Evolutionary conservation across 2,888 invertebrate species (phyloP), one percentile per base, ranked within the genome.

Genomic region (Torymus texanus): DNA sequence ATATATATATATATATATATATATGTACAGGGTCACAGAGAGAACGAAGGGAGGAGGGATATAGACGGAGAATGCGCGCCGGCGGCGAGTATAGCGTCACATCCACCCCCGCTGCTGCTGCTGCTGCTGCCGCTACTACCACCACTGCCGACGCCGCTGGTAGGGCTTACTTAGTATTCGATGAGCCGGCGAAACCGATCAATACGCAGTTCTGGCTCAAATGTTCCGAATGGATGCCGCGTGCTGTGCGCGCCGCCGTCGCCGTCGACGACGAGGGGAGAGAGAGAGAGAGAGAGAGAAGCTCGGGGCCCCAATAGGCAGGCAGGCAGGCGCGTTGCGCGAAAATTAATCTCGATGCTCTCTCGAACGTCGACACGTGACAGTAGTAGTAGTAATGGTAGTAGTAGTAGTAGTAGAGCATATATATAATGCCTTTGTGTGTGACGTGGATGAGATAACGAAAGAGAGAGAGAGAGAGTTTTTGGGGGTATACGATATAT

Each of bases 141-240:
- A 21, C 41, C 41, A 41, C 41, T 8, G 8, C 41, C 41, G 78
- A 70, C 76, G 78, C 75, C 41, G 8, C 41, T 41, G 41, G 41
- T 77, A 76, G 81, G 80, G 80, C 84, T 86, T 85, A 86, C 86
- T 86, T 85, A 86, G 86, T 86, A 86, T 86, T 85, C 86, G 86
- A 87, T 85, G 86, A 87, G 86, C 85, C 85, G 83, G 85, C 84
- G 87, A 84, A 75, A 81, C 86, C 87, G 87, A 87, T 87, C 87
- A 87, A 87, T 87, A 87, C 85, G 85, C 85, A 84, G 84, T 86
- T 85, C 85, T 84, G 85, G 84, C 85, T 84, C 84, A 84, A 86
- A 85, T 85, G 85, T 84, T 85, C 84, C 83, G 82, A 84, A 84
- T 84, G 84, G 84, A 84, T 85, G 84, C 84, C 83, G 41, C 41